Base-by-base conservation (phyloP, 2,888 invertebrate genomes). In the Habrosyne pyritoides region DNA sequence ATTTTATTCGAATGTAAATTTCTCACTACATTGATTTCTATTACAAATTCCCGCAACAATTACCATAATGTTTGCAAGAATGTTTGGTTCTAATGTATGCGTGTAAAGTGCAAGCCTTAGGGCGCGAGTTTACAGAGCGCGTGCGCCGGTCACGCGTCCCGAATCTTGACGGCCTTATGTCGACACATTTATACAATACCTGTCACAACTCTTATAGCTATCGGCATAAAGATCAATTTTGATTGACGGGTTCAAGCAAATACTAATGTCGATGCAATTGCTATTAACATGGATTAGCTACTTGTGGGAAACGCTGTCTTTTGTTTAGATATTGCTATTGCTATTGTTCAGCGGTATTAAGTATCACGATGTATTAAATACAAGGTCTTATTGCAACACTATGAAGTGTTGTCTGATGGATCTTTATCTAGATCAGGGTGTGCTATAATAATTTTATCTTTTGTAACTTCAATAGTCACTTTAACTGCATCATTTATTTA, bases 301-400 rank as follows among this genome's bases (percentile, higher is more conserved):
- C 66, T 72, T 79, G 81, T 87, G 88, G 79, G 87, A 87, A 85
- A 78, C 63, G 64, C 60, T 65, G 63, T 71, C 79, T 79, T 75
- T 82, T 83, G 83, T 84, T 77, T 67, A 65, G 73, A 71, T 42
- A 42, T 42, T 74, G 69, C 74, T 75, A 78, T 80, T 81, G 78
- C 81, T 73, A 67, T 74, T 69, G 70, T 77, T 75, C 71, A 66
- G 69, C 77, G 65, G 42, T 42, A 42, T 80, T 78, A 73, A 73
- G 73, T 71, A 68, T 67, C 68, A 71, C 70, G 67, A 61, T 69
- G 72, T 75, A 72, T 73, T 62, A 66, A 68, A 66, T 62, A 66
- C 79, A 83, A 81, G 81, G 81, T 67, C 73, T 54, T 61, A 46
- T 82, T 85, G 68, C 77, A 64, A 77, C 76, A 84, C 55, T 26